Evolutionary conservation across 2,113 vertebrate species (phyloP), one percentile per base, ranked within the genome.

Genomic region (Pelobates fuscus): DNA sequence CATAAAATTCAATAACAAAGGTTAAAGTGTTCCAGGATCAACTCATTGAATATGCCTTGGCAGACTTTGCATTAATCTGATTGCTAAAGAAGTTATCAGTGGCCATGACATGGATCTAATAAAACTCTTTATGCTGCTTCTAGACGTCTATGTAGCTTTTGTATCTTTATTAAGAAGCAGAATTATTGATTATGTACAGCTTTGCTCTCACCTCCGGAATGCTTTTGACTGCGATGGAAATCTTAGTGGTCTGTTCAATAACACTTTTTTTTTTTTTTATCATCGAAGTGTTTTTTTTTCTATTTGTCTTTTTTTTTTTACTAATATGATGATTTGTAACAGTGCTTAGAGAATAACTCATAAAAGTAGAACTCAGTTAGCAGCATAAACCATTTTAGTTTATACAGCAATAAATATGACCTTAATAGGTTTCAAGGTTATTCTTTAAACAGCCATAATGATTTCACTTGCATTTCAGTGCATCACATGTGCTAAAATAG

Each of bases 11-110:
- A 62, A 62, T 62, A 64, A 3, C 12, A 37, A 55, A 64, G 63
- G 37, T 67, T 24, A 8, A 65, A 43, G 62, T 8, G 26, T n/a
- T 55, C 62, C 11, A 75, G 71, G 71, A 75, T 59, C 62, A 75
- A 67, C 71, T 67, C 71, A 75, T 75, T 46, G 71, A 67, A 52
- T n/a, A 25, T 27, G 54, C 14, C 24, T 67, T 43, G 37, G 52
- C 62, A 29, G 37, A 24, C 52, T 26, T 20, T 59, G 25, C 52
- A 59, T 30, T 67, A 67, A 58, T 67, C 37, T 59, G 17, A 57
- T 57, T 67, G 24, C 63, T 44, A 29, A 44, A 46, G 52, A 66
- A 43, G 37, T 30, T 59, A 43, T 75, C 63, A 59, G 18, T 26
- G 25, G 23, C 32, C 26, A 43, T 21, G 63, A 67, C 63, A 59